Conservation (phyloP, 1,140 invertebrate species). For the Tetragnatha versicolor region DNA sequence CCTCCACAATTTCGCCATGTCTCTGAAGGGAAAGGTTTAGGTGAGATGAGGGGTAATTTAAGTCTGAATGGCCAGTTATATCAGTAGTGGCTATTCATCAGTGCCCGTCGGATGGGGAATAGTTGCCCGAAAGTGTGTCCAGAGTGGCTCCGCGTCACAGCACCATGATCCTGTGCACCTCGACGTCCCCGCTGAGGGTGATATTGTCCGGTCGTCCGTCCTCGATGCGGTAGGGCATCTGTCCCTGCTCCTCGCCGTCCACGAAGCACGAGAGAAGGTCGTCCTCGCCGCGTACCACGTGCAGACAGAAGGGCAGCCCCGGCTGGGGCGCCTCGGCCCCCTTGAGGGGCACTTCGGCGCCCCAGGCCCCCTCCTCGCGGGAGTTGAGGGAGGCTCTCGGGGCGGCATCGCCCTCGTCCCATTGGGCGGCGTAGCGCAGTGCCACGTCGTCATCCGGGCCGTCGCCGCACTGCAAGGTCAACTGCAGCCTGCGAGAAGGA, state of each 20-base stretch:
- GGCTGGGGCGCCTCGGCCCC: background rate
- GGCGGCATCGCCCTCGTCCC: conserved; percentile 9
- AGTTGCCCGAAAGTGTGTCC: no score
- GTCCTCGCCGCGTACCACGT: background rate
- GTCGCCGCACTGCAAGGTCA: conserved; percentile 37
- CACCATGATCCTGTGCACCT: conserved; percentile 30
- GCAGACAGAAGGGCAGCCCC: conserved; percentile 5
- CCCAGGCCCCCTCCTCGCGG: conserved; percentile 38
- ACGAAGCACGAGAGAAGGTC: conserved; percentile 14
- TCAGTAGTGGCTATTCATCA: no score
- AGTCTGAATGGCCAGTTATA: no score
- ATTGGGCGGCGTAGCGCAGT: background rate
- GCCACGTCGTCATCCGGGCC: conserved; percentile 33
- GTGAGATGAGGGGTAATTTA: no score
- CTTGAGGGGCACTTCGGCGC: background rate
- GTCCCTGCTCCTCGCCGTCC: conserved; percentile 12
- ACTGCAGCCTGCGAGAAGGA: conserved; percentile 14
- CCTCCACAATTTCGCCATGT: no score
- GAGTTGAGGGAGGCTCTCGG: conserved; percentile 33
- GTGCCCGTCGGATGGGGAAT: no score
- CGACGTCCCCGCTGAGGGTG: conserved; percentile 28
- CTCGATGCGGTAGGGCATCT: conserved; percentile 33
- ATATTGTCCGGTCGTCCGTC: conserved; percentile 27
- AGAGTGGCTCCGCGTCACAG: conserved; percentile 43
- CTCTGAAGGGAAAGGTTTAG: no score